phyloP scores from a whole-genome alignment of 64 coral and sea anemone genomes.

The Montipora capricornis region DNA sequence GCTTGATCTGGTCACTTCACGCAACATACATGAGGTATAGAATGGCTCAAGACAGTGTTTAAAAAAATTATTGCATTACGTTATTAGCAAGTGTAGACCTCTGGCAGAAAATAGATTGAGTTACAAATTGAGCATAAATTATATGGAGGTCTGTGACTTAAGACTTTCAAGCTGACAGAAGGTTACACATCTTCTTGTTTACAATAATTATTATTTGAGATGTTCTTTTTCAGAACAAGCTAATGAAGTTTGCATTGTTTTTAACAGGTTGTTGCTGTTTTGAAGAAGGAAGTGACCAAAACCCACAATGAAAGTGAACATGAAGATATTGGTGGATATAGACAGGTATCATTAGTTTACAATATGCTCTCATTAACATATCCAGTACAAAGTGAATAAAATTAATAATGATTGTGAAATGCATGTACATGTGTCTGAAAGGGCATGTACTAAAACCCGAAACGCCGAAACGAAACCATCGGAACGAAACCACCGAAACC shows the following conservation, averaged over 20 bases:
- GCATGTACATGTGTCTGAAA: too few species aligned
- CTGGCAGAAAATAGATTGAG: too few species aligned
- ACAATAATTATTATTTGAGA: too few species aligned
- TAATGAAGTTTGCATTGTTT: slow-evolving; percentile 1
- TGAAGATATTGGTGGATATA: slow-evolving; percentile 88
- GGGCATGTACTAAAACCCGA: too few species aligned
- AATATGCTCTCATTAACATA: not conserved
- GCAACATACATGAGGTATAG: slow-evolving; percentile 94
- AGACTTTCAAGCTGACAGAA: too few species aligned
- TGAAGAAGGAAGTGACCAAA: slow-evolving; percentile 98
- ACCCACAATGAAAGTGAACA: slow-evolving; percentile 97
- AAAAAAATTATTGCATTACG: not conserved
- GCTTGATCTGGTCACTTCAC: slow-evolving; percentile 93
- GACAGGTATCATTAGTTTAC: slow-evolving; percentile 53
- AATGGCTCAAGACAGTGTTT: too few species aligned
- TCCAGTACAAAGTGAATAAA: not conserved
- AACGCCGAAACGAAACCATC: too few species aligned
- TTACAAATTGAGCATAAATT: too few species aligned
- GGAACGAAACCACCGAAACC: too few species aligned
- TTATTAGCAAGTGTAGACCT: not conserved
- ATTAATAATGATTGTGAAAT: too few species aligned
- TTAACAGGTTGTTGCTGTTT: slow-evolving; percentile 88
- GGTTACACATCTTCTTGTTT: too few species aligned
- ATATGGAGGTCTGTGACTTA: not conserved
- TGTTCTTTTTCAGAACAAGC: not conserved